Percentiles rank a stretch among this genome's conserved stretches.
phyloP scores from a whole-genome alignment of 1,140 invertebrate species.

The Nephila pilipes region DNA sequence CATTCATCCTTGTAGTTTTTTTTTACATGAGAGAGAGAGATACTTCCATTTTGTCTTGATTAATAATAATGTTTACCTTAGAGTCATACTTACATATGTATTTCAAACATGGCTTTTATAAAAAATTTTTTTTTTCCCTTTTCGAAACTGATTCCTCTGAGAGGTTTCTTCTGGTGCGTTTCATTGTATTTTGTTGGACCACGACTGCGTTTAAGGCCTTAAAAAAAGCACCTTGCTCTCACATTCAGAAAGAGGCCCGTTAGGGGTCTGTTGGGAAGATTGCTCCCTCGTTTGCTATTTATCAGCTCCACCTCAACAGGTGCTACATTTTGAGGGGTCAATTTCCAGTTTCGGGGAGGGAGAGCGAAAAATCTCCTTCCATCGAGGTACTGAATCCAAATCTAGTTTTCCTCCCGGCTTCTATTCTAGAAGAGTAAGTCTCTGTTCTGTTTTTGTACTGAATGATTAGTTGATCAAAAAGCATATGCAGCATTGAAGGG shows the following conservation, averaged over 20 bases:
- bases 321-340: not conserved
- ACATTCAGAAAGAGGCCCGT: not conserved
- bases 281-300: not conserved
- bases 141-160: not conserved
- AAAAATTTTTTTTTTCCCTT: too few relatives aligned
- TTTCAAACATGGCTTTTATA: too few relatives aligned
- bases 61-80: too few relatives aligned
- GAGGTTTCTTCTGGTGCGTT: not conserved
- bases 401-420: not conserved
- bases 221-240: slow-evolving; percentile 20
- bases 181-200: not conserved
- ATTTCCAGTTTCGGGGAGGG: not conserved
- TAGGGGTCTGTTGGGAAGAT: not conserved
- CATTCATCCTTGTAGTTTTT: too few relatives aligned
- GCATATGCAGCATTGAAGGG: too few relatives aligned
- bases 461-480: too few relatives aligned
- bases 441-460: too few relatives aligned
- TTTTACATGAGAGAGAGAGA: too few relatives aligned
- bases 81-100: too few relatives aligned
- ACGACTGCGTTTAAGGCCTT: not conserved
- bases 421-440: too few relatives aligned
- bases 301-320: not conserved
- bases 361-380: not conserved
- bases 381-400: not conserved
- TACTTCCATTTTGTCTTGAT: too few relatives aligned